phyloP scores from a whole-genome alignment of 2,888 invertebrate species.

The Apoderus coryli region DNA sequence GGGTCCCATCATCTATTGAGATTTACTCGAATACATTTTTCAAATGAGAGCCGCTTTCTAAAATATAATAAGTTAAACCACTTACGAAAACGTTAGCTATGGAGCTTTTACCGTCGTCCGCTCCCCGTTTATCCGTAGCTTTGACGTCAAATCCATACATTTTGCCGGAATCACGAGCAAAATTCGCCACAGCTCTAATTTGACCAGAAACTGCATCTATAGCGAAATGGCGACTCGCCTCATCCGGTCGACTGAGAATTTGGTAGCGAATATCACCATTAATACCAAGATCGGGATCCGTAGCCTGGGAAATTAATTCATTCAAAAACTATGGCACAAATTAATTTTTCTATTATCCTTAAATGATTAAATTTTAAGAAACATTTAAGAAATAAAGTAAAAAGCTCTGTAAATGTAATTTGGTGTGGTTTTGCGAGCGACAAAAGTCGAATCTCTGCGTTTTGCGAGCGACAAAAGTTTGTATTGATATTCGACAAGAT shows the following conservation, averaged over 20 bases:
- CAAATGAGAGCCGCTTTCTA: not conserved
- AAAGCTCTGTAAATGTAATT: too few relatives aligned
- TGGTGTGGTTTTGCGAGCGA: too few relatives aligned
- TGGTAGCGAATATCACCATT: slow-evolving; percentile 73
- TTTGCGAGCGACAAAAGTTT: too few relatives aligned
- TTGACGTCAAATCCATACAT: slow-evolving; percentile 80
- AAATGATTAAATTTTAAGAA: too few relatives aligned
- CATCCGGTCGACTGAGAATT: slow-evolving; percentile 47
- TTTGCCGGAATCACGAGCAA: slow-evolving; percentile 53
- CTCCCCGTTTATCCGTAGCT: slow-evolving; percentile 68
- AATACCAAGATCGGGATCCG: slow-evolving; percentile 57
- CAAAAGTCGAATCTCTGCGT: too few relatives aligned
- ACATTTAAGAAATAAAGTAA: too few relatives aligned
- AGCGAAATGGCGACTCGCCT: slow-evolving; percentile 58
- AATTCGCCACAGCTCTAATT: slow-evolving; percentile 55
- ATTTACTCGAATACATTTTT: not conserved
- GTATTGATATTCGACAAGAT: too few relatives aligned
- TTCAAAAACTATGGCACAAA: too few relatives aligned
- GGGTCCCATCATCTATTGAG: too few relatives aligned
- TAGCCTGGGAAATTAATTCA: too few relatives aligned
- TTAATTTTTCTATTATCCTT: too few relatives aligned
- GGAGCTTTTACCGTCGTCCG: slow-evolving; percentile 67
- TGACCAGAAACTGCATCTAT: slow-evolving; percentile 65
- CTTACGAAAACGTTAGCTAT: slow-evolving; percentile 77
- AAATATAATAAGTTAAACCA: slow-evolving; percentile 19